A percentile compares a stretch with the other conserved stretches of the same genome.
These are phyloP conservation scores for Orchesellides sinensis DNA, from an alignment of 2,888 invertebrate species.

Conservation along the genomic window DNA sequence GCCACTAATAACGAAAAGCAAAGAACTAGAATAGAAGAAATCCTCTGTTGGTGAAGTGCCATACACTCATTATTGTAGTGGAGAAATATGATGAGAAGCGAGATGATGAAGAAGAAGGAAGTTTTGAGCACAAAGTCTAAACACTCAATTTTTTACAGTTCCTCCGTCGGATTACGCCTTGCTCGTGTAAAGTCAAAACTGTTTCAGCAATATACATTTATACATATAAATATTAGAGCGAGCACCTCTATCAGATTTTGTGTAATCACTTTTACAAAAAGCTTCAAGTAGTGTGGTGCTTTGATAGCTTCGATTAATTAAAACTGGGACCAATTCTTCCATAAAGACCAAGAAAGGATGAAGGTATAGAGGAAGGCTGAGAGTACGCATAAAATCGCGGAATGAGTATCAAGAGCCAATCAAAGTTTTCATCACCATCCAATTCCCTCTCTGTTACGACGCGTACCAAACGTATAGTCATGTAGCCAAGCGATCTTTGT, in stretches of 20 bases:
- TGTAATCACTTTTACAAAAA: constrained; percentile 54
- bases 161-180: background rate
- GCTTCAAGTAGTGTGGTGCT: constrained; percentile 42
- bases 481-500: background rate
- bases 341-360: constrained; percentile 43
- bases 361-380: constrained; percentile 12
- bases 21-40: constrained; percentile 13
- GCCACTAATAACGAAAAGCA: constrained; percentile 13
- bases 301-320: constrained; percentile 65
- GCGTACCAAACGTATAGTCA: background rate
- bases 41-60: background rate
- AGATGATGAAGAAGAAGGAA: background rate
- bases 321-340: constrained; percentile 61
- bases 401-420: constrained; percentile 58
- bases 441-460: background rate
- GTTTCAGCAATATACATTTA: background rate
- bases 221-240: background rate
- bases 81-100: background rate
- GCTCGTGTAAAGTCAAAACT: background rate
- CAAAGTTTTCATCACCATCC: constrained; percentile 30
- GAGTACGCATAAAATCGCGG: constrained; percentile 47
- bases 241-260: constrained; percentile 32
- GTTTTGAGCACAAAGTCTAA: background rate
- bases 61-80: background rate
- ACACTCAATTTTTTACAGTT: too few species aligned